Evolutionary conservation across 2,797 vertebrate species (phyloP).

Genomic region (Coreius guichenoti): DNA sequence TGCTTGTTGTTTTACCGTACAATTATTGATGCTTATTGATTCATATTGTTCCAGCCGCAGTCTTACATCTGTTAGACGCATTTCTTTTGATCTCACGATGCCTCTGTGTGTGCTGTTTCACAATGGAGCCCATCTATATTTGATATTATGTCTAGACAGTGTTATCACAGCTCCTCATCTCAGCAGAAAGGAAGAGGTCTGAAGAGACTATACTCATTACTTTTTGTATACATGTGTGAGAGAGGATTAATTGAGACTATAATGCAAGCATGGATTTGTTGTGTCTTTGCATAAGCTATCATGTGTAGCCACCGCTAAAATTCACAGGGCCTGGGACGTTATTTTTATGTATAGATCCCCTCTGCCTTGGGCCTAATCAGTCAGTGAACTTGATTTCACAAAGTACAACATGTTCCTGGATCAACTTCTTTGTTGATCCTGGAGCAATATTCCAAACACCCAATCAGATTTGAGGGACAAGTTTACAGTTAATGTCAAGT

Average conservation of each 20-base stretch:
- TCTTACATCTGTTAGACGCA: conserved; percentile 56
- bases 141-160: conserved; percentile 55
- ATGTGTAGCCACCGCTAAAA: neutral
- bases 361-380: neutral
- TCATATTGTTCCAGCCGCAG: neutral
- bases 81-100: conserved; percentile 54
- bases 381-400: no score
- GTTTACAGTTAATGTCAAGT: no score
- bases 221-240: conserved; percentile 15
- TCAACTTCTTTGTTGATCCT: no score
- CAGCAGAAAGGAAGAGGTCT: conserved; percentile 42
- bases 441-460: no score
- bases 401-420: no score
- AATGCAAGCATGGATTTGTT: conserved; percentile 8
- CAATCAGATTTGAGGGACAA: no score
- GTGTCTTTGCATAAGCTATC: neutral
- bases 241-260: conserved; percentile 1
- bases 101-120: conserved; percentile 37
- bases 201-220: conserved; percentile 6
- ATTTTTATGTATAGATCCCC: neutral
- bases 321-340: neutral
- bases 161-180: conserved; percentile 52
- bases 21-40: conserved; percentile 38
- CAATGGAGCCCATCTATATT: conserved; percentile 50
- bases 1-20: conserved; percentile 20